Base-by-base conservation (phyloP, 2,113 vertebrate genomes). In the Thryonomys swinderianus region DNA sequence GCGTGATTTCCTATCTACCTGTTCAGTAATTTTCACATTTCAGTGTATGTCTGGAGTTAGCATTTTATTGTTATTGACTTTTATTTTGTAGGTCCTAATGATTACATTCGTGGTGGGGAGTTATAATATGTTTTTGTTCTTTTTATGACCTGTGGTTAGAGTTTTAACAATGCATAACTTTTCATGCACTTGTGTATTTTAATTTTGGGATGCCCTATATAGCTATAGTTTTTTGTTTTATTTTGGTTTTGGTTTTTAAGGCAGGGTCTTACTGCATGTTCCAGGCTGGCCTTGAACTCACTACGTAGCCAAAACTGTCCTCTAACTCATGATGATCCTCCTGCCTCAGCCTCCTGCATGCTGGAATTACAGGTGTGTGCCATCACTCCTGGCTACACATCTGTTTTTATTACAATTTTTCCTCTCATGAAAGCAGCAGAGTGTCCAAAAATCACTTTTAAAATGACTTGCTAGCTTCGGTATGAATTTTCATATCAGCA, bases 381-480 rank as follows among this genome's bases (percentile, higher is more conserved):
- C 25, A 45, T 4, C 5, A 20, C 20, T 7, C n/a, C 66, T n/a
- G 21, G 34, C 66, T 91, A 48, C 30, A 34, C 27, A 17, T 5
- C 13, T 34, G 5, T 74, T 79, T 21, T 5, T 21, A 14, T 11
- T 48, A 6, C 73, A 32, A 45, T 74, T 32, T 55, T 61, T 10
- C 51, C 20, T 51, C 30, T n/a, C 30, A 23, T 45, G 61, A 2
- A 27, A 40, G 40, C 34, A 14, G 69, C 59, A 53, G 40, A 79
- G 6, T 37, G n/a, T 25, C 76, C 32, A 16, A 25, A 53, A 21
- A n/a, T 30, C 3, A 79, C 61, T 90, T 84, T 23, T 59, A 25
- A 32, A 62, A 59, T 66, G 13, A 14, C 7, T 1, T 6, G 2
- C 18, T 23, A 7, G 16, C 34, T 30, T n/a, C 10, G 1, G 2